These are phyloP conservation scores for Addax nasomaculatus DNA, from an alignment of 2,113 vertebrate genomes.

Conservation along the genomic window DNA sequence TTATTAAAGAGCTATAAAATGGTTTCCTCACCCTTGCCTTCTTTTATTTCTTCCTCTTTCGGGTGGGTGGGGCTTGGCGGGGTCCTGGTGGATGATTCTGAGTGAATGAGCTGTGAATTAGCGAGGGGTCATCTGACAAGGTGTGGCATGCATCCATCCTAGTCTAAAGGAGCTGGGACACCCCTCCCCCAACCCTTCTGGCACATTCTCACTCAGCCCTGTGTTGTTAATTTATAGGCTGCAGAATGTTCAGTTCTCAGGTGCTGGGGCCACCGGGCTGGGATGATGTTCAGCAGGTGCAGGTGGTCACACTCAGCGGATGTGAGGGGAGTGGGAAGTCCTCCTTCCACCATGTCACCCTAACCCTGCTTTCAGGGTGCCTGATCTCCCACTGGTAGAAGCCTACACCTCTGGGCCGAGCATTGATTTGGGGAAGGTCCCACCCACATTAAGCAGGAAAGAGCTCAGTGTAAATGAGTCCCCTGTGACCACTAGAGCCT, in stretches of 20 bases:
- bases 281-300: neutral
- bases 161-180: neutral
- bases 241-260: neutral
- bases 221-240: neutral
- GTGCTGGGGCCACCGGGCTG: neutral
- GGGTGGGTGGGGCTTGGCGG: neutral
- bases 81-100: neutral
- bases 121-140: neutral
- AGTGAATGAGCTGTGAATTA: neutral
- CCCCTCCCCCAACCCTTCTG: neutral
- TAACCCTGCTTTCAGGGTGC: neutral
- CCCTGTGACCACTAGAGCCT: neutral
- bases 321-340: too few species aligned
- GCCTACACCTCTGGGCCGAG: neutral
- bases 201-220: neutral
- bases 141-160: too few species aligned
- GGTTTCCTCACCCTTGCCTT: neutral
- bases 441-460: neutral
- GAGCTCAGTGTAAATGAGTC: neutral
- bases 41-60: constrained; percentile 1
- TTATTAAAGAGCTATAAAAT: constrained; percentile 23
- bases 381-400: neutral
- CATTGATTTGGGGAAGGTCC: neutral
- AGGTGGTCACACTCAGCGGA: neutral
- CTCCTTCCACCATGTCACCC: too few species aligned